Percentiles rank a stretch among this genome's conserved stretches.
These are phyloP conservation scores for Leptothorax acervorum DNA, from an alignment of 2,888 invertebrate genomes.

Conservation along the genomic window DNA sequence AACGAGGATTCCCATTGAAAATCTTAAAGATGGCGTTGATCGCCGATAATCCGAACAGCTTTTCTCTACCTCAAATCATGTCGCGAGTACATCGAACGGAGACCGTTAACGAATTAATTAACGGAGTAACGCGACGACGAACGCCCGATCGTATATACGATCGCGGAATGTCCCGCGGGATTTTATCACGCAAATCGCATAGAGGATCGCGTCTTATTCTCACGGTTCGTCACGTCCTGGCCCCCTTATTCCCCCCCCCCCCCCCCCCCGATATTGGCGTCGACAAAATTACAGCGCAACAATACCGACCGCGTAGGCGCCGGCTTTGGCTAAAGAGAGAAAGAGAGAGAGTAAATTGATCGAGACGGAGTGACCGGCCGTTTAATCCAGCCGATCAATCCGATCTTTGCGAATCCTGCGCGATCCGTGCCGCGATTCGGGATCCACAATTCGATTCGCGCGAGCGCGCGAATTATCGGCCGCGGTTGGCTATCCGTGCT, in stretches of 20 bases:
- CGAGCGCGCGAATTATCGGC: neutral
- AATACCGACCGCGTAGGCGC: slow-evolving; percentile 61
- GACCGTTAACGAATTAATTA: neutral
- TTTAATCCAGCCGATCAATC: slow-evolving; percentile 43
- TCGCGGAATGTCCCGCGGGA: neutral
- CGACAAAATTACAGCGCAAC: slow-evolving; percentile 55
- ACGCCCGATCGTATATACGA: neutral
- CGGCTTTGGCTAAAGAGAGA: slow-evolving; percentile 57
- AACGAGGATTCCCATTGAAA: neutral
- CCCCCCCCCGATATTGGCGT: slow-evolving; percentile 16
- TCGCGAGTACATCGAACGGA: neutral
- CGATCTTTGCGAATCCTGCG: slow-evolving; percentile 26
- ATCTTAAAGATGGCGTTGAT: slow-evolving; percentile 1
- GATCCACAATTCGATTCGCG: neutral
- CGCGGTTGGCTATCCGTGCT: slow-evolving; percentile 1
- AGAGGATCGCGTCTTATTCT: neutral
- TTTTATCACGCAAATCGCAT: neutral
- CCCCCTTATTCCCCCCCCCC: slow-evolving; percentile 19
- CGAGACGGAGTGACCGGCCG: slow-evolving; percentile 35
- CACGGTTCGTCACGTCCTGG: neutral
- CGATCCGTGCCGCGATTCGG: neutral
- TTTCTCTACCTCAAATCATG: neutral
- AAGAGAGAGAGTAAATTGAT: slow-evolving; percentile 17
- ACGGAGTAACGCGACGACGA: neutral
- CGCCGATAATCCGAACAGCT: neutral